Percentiles rank a stretch among this genome's conserved stretches.
phyloP scores from a whole-genome alignment of 2,113 vertebrate species.

The Pteronura brasiliensis region DNA sequence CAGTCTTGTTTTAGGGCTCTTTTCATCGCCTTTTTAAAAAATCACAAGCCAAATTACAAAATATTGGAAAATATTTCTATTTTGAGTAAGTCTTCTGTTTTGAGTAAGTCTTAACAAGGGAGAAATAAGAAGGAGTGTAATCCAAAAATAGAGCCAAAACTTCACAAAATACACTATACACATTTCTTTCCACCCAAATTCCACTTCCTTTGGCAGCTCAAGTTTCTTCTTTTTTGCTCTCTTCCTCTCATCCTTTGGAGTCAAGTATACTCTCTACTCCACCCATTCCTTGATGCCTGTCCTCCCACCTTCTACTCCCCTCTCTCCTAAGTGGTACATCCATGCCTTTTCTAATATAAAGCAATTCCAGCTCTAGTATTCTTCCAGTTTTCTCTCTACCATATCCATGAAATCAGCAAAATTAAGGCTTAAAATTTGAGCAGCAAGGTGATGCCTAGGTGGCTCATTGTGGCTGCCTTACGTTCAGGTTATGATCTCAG shows the following conservation, averaged over 20 bases:
- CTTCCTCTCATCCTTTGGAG: not conserved
- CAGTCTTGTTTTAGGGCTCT: not conserved
- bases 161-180: not conserved
- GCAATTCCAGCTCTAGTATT: not conserved
- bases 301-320: not conserved
- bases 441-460: not conserved
- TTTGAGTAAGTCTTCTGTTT: not conserved
- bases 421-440: not conserved
- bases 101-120: not conserved
- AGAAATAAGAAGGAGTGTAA: not conserved
- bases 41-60: not conserved
- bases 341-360: not conserved
- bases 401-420: not conserved
- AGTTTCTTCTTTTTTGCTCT: not conserved
- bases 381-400: not conserved
- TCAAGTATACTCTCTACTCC: not conserved
- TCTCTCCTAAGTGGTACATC: not conserved
- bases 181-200: not conserved
- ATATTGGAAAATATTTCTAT: not conserved
- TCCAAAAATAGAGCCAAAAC: not conserved
- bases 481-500: not conserved
- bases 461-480: not conserved
- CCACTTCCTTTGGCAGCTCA: not conserved
- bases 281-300: not conserved
- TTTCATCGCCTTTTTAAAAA: not conserved